Evolutionary conservation across 2,113 vertebrate species (phyloP).

Genomic region (Pedionomus torquatus): DNA sequence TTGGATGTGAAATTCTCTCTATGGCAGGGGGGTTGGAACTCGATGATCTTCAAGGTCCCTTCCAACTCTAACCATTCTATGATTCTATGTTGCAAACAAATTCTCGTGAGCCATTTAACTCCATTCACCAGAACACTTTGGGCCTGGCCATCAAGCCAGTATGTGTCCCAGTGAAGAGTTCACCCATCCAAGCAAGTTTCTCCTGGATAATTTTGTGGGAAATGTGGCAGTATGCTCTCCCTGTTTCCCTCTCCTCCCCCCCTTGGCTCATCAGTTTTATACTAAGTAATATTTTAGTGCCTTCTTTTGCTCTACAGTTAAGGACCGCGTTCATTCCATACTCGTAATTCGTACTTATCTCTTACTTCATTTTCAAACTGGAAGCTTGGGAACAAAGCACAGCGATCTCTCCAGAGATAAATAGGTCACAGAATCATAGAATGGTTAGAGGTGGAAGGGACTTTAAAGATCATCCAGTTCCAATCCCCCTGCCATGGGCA

Average conservation of each 20-base stretch:
- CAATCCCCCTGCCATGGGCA: too few relatives aligned
- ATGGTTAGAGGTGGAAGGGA: too few relatives aligned
- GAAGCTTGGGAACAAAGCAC: not conserved
- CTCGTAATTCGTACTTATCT: not conserved
- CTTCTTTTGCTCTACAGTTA: not conserved
- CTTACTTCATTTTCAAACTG: not conserved
- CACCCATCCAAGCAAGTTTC: not conserved
- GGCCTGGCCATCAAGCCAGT: not conserved
- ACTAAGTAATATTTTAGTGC: not conserved
- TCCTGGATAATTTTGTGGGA: not conserved
- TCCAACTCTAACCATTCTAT: too few relatives aligned
- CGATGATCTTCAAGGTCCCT: too few relatives aligned
- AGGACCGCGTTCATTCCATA: not conserved
- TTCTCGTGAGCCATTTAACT: not conserved
- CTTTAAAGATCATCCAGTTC: too few relatives aligned
- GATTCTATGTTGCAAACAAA: too few relatives aligned
- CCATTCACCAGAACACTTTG: not conserved
- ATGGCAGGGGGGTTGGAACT: too few relatives aligned
- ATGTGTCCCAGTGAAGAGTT: not conserved
- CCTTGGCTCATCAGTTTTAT: not conserved
- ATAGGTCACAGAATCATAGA: not conserved
- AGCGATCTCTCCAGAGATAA: not conserved
- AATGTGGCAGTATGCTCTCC: too few relatives aligned
- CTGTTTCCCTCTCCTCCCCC: too few relatives aligned
- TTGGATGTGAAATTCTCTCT: not conserved